Conservation (phyloP, 1,140 invertebrate species). For the Tetranychus urticae region DNA sequence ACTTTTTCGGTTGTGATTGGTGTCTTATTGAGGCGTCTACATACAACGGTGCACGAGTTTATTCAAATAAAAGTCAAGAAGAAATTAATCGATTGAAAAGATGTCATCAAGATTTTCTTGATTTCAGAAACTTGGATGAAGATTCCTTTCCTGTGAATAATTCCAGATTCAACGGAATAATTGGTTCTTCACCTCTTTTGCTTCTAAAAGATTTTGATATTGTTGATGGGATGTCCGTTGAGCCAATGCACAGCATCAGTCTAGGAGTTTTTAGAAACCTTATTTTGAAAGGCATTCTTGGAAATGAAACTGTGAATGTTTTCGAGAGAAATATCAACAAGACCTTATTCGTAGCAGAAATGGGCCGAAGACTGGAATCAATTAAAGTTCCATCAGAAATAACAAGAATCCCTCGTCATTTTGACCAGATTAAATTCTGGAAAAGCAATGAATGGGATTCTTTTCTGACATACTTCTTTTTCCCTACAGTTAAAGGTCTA, state of each 20-base stretch:
- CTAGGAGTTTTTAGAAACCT: neutral
- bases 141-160: neutral
- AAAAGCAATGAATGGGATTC: neutral
- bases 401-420: neutral
- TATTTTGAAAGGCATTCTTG: neutral
- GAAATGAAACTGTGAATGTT: neutral
- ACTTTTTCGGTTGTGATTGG: neutral
- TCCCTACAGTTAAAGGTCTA: neutral
- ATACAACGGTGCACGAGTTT: neutral
- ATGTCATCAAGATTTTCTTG: neutral
- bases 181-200: neutral
- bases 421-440: neutral
- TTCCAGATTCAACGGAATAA: neutral
- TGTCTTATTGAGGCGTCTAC: neutral
- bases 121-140: neutral
- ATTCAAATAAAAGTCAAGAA: neutral
- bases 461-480: neutral
- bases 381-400: neutral
- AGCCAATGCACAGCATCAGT: neutral
- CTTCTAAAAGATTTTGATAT: neutral
- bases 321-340: neutral
- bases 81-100: neutral
- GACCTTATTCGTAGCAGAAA: neutral
- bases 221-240: neutral
- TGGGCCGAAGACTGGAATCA: neutral